Evolutionary conservation across 2,888 invertebrate genomes (phyloP).

Genomic region (Hemithea aestivaria): DNA sequence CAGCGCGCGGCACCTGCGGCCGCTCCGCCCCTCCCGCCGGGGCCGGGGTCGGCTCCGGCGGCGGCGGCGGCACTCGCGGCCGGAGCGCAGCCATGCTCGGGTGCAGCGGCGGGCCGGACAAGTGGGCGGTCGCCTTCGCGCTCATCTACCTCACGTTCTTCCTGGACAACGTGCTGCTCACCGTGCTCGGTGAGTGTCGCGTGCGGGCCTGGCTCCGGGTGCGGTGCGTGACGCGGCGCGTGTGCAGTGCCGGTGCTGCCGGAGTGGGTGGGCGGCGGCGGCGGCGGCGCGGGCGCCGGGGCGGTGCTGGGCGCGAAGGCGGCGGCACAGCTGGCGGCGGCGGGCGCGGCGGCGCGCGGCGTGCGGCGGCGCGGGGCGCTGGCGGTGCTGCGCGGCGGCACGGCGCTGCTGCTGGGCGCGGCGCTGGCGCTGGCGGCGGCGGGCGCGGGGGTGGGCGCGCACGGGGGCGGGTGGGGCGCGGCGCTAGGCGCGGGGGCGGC

Average conservation of each 20-base stretch:
- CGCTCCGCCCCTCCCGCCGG: conserved; percentile 1
- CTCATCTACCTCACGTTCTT: conserved; percentile 86
- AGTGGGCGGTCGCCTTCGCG: conserved; percentile 46
- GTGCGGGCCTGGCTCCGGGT: not conserved
- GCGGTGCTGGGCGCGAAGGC: conserved; percentile 62
- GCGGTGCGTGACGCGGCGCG: conserved; percentile 8
- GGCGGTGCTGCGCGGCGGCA: conserved; percentile 49
- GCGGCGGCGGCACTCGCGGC: not conserved
- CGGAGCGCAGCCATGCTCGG: no score
- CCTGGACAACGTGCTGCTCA: conserved; percentile 91
- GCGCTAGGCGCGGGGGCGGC: conserved; percentile 35
- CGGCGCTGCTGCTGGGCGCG: conserved; percentile 46
- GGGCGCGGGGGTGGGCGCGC: conserved; percentile 21
- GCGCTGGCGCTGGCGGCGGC: conserved; percentile 30
- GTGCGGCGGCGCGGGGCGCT: conserved; percentile 49
- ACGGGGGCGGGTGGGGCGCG: conserved; percentile 23
- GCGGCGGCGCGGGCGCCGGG: conserved; percentile 50
- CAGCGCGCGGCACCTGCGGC: conserved; percentile 20
- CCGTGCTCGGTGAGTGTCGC: conserved; percentile 87
- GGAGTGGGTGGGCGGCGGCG: conserved; percentile 50
- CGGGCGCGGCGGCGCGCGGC: conserved; percentile 52
- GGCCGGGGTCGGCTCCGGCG: conserved; percentile 3
- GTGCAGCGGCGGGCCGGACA: conserved; percentile 19
- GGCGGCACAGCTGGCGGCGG: conserved; percentile 52
- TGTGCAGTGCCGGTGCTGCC: conserved; percentile 65